These are phyloP conservation scores for Gambelia wislizenii DNA, from an alignment of 2,797 vertebrate genomes.

Conservation along the genomic window DNA sequence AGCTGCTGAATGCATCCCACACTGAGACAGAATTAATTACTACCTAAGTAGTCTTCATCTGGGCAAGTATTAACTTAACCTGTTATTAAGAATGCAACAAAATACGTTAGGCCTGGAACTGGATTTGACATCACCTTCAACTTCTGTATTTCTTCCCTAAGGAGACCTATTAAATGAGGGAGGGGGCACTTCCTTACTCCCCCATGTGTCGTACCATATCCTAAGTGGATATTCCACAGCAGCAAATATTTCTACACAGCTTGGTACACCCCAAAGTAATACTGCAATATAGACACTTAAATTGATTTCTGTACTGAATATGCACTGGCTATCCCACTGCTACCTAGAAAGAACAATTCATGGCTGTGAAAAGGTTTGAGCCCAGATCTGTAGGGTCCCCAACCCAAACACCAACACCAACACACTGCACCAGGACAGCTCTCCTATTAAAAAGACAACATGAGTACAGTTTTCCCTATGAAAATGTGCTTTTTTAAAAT, in stretches of 20 bases:
- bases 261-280: neutral
- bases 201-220: neutral
- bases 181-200: neutral
- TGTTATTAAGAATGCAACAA: neutral
- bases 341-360: neutral
- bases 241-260: neutral
- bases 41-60: neutral
- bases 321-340: neutral
- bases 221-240: neutral
- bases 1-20: neutral
- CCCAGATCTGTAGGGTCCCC: neutral
- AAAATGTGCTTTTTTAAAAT: neutral
- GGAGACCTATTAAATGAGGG: neutral
- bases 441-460: neutral
- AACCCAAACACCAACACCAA: neutral
- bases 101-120: neutral
- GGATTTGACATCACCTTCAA: neutral
- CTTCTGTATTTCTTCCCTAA: too few relatives aligned
- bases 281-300: neutral
- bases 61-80: neutral
- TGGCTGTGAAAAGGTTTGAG: neutral
- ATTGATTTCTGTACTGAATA: neutral
- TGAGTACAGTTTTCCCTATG: neutral
- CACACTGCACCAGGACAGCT: neutral
- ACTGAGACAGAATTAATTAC: constrained; percentile 2